A percentile compares a stretch with the other conserved stretches of the same genome.
phyloP scores from a whole-genome alignment of 2,113 vertebrate genomes.

The Oncorhynchus mykiss region DNA sequence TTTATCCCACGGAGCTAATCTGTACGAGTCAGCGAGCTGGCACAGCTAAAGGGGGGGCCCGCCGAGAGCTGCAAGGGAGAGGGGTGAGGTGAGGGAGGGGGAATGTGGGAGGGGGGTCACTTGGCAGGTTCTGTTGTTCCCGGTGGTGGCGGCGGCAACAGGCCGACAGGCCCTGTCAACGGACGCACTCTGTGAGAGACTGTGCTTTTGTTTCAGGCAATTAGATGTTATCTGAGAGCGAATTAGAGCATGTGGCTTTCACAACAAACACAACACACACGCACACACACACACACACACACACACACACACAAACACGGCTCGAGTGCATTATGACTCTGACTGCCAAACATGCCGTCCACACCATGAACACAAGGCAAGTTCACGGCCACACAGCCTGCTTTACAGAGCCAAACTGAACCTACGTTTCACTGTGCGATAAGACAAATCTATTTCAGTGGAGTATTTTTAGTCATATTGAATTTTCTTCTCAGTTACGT shows the following conservation, averaged over 20 bases:
- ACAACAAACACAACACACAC: slow-evolving; percentile 55
- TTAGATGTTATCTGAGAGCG: slow-evolving; percentile 76
- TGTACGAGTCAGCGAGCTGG: slow-evolving; percentile 70
- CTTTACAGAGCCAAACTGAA: too few relatives aligned
- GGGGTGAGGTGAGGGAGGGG: slow-evolving; percentile 31
- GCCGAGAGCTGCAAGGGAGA: slow-evolving; percentile 31
- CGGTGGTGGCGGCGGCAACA: slow-evolving; percentile 15
- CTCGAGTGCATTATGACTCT: too few relatives aligned
- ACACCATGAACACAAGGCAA: too few relatives aligned
- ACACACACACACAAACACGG: not conserved
- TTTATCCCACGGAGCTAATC: slow-evolving; percentile 58
- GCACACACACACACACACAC: slow-evolving; percentile 23
- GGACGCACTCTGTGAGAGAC: slow-evolving; percentile 43
- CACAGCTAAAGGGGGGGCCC: slow-evolving; percentile 45
- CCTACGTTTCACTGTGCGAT: too few relatives aligned
- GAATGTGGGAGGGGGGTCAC: slow-evolving; percentile 1
- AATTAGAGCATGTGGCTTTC: slow-evolving; percentile 52
- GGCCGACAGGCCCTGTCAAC: slow-evolving; percentile 52
- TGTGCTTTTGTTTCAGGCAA: slow-evolving; percentile 57
- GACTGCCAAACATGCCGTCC: not conserved
- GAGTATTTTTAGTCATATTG: too few relatives aligned
- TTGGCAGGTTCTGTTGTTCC: slow-evolving; percentile 59
- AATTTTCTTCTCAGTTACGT: too few relatives aligned
- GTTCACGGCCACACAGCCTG: too few relatives aligned
- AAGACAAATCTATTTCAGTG: too few relatives aligned